Conservation (phyloP, 1,140 invertebrate species). For the Ceratoteleas bidentatus region DNA sequence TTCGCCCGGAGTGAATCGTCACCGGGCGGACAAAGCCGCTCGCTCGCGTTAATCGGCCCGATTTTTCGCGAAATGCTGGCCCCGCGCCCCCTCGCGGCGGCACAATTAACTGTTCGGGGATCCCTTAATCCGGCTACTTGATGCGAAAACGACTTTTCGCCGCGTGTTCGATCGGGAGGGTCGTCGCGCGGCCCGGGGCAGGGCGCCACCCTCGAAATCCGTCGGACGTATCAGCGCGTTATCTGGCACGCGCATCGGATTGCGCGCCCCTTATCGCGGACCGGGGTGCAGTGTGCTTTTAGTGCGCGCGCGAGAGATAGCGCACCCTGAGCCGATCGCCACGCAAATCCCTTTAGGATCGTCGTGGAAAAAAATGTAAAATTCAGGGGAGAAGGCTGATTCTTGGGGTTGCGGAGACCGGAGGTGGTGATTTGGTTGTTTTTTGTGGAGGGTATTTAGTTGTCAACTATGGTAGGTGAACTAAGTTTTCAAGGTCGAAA, state of each 20-base stretch:
- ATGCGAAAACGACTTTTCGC: constrained; percentile 76
- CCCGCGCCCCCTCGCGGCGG: not conserved
- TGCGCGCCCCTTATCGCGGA: constrained; percentile 81
- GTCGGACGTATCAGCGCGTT: constrained; percentile 79
- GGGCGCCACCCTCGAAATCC: constrained; percentile 69
- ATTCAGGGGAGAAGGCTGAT: too few species aligned
- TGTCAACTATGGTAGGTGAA: too few species aligned
- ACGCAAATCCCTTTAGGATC: constrained; percentile 71
- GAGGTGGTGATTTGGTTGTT: too few species aligned
- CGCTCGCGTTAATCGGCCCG: too few species aligned
- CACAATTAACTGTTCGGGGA: constrained; percentile 60
- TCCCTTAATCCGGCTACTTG: constrained; percentile 75
- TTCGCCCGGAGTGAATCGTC: constrained; percentile 13
- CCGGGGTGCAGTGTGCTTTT: constrained; percentile 78
- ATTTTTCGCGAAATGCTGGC: not conserved
- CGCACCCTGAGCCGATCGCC: constrained; percentile 62
- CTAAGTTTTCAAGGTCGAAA: too few species aligned
- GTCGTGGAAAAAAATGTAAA: constrained; percentile 66
- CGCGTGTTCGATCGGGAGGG: not conserved
- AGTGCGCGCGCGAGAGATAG: constrained; percentile 68
- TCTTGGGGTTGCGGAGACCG: too few species aligned
- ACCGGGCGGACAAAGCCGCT: not conserved
- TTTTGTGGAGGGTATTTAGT: too few species aligned
- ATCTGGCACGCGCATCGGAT: constrained; percentile 82
- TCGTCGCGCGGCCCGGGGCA: constrained; percentile 63